Percentiles rank a stretch among this genome's conserved stretches.
Conservation (phyloP, 2,888 invertebrate genomes). For the Argynnis bischoffii region DNA sequence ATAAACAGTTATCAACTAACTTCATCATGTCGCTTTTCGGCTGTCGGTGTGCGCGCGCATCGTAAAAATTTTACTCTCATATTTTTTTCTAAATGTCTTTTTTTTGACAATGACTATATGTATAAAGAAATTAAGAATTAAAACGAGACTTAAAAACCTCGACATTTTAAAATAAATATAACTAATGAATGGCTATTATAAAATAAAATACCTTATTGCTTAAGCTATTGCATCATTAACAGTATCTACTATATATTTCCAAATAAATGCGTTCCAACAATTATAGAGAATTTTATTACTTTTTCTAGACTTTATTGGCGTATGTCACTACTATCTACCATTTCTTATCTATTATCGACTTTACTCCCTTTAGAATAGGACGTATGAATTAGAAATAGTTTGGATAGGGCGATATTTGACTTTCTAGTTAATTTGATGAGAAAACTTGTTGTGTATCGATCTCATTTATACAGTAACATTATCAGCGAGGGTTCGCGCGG, state of each 20-base stretch:
- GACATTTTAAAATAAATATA: no score
- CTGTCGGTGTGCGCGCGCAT: no score
- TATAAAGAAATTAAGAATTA: not conserved
- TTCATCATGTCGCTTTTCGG: no score
- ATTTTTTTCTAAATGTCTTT: no score
- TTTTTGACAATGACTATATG: no score
- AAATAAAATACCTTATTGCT: not conserved
- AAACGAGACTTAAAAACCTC: not conserved
- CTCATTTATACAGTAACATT: slow-evolving; percentile 69
- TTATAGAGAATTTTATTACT: slow-evolving; percentile 77
- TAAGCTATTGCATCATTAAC: not conserved
- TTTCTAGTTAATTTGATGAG: slow-evolving; percentile 77
- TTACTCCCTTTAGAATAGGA: slow-evolving; percentile 40
- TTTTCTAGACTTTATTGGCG: slow-evolving; percentile 72
- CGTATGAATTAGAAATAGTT: slow-evolving; percentile 18
- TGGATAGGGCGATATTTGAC: slow-evolving; percentile 44
- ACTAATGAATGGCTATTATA: not conserved
- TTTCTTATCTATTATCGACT: slow-evolving; percentile 43
- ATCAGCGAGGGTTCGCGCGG: slow-evolving; percentile 63
- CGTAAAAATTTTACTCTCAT: no score
- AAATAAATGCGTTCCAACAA: slow-evolving; percentile 63
- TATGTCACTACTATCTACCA: slow-evolving; percentile 53
- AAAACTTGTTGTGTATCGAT: slow-evolving; percentile 71
- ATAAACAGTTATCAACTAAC: no score
- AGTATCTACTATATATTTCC: slow-evolving; percentile 1